Evolutionary conservation across 1,140 invertebrate genomes (phyloP), one percentile per base, ranked within the genome.

Genomic region (Bombyx mandarina): DNA sequence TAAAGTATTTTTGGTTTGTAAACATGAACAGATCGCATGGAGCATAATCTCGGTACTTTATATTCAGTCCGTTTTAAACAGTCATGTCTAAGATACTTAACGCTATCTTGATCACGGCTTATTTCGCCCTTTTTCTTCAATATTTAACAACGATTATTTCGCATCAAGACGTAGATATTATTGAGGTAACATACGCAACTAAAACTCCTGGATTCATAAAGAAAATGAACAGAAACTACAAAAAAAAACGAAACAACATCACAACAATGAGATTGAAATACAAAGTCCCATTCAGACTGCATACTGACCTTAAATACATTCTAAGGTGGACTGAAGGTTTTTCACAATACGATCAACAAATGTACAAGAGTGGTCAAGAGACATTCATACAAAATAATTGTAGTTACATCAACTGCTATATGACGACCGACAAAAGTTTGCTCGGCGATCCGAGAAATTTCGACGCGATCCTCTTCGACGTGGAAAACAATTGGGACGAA

Each of bases 401-500:
- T 52, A 63, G 64, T 0, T 66, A 72, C 47, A 58, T 52, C 7
- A 84, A 84, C 47, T 84, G 79, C 47, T 79, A 66, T 45, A 22
- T 82, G 3, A 77, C 77, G 5, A 71, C 54, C 35, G 63, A 77
- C 35, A 77, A 67, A 56, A 61, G 52, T 45, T 44, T 77, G 1
- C 58, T 84, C 3, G 9, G 52, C 6, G 74, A 80, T 59, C 12
- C 69, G 3, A 69, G 71, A 58, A 54, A 75, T 56, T 82, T 69
- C 46, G 76, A 84, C 46, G 81, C 75, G 1, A 76, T 84, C 5
- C n/a, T 82, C 4, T 82, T 82, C 54, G 73, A 80, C 22, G 73
- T 75, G 1, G 79, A 80, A 56, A 71, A 74, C 57, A 63, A 63
- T 48, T 82, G 72, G 76, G 75, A 79, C 42, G 10, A 26, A 9